Percentiles rank a stretch among this genome's conserved stretches.
Conservation (phyloP, 2,113 vertebrate species). For the Puntigrus tetrazona region DNA sequence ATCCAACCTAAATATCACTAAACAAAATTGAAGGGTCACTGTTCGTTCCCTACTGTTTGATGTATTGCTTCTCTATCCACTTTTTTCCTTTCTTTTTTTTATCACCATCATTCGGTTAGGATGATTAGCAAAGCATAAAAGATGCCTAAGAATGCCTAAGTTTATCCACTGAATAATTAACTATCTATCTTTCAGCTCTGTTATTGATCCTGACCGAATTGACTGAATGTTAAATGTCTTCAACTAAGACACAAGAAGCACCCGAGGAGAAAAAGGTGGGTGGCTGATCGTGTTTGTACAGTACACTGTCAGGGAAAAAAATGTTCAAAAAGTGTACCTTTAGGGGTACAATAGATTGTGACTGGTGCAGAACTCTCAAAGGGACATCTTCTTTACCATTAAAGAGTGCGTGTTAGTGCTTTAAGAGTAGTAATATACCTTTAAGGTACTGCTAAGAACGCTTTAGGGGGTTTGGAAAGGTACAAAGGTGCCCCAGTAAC, state of each 20-base stretch:
- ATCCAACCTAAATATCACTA: background rate
- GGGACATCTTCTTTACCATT: background rate
- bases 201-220: conserved; percentile 18
- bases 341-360: background rate
- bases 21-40: background rate
- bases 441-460: background rate
- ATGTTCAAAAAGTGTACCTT: background rate
- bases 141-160: background rate
- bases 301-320: background rate
- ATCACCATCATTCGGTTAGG: background rate
- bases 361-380: background rate
- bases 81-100: background rate
- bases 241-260: background rate
- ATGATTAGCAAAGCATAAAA: background rate
- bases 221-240: background rate
- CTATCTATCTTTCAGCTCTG: background rate
- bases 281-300: background rate
- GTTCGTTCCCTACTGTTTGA: background rate
- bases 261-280: background rate
- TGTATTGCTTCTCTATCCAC: background rate
- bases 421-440: background rate
- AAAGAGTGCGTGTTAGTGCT: too few species aligned
- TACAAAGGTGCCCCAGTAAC: background rate
- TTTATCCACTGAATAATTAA: conserved; percentile 33
- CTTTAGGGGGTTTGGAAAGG: background rate